Conservation (phyloP, 2,888 invertebrate genomes). For the Brachyptera putata region DNA sequence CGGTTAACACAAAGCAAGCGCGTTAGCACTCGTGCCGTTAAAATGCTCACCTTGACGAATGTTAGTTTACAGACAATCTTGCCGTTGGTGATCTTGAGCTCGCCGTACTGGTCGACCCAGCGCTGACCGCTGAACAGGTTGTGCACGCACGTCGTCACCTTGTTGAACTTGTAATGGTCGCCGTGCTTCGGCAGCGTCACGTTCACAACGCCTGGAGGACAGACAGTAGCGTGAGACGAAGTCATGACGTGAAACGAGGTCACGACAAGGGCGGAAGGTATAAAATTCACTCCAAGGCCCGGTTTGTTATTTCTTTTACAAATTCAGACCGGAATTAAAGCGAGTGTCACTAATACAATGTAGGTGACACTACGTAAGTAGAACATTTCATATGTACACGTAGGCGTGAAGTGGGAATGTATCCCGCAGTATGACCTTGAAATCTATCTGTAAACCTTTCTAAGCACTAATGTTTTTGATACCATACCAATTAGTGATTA, state of each 20-base stretch:
- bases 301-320: background rate
- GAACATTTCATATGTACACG: too few relatives aligned
- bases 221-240: background rate
- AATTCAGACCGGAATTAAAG: background rate
- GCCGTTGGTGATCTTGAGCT: slow-evolving; percentile 62
- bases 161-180: slow-evolving; percentile 72
- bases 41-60: slow-evolving; percentile 66
- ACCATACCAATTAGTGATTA: too few relatives aligned
- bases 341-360: background rate
- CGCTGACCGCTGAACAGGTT: slow-evolving; percentile 77
- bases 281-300: background rate
- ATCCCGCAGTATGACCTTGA: too few relatives aligned
- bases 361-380: background rate
- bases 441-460: too few relatives aligned
- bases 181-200: slow-evolving; percentile 58
- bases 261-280: background rate
- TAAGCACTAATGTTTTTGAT: too few relatives aligned
- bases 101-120: slow-evolving; percentile 85
- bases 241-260: background rate
- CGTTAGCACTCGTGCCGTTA: too few relatives aligned
- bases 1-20: too few relatives aligned
- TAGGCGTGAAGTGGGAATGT: too few relatives aligned
- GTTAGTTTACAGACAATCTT: slow-evolving; percentile 67
- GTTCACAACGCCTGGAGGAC: slow-evolving; percentile 51
- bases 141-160: slow-evolving; percentile 82